A percentile compares a stretch with the other conserved stretches of the same genome.
Evolutionary conservation across 2,113 vertebrate species (phyloP).

Genomic region (Hypomesus transpacificus): DNA sequence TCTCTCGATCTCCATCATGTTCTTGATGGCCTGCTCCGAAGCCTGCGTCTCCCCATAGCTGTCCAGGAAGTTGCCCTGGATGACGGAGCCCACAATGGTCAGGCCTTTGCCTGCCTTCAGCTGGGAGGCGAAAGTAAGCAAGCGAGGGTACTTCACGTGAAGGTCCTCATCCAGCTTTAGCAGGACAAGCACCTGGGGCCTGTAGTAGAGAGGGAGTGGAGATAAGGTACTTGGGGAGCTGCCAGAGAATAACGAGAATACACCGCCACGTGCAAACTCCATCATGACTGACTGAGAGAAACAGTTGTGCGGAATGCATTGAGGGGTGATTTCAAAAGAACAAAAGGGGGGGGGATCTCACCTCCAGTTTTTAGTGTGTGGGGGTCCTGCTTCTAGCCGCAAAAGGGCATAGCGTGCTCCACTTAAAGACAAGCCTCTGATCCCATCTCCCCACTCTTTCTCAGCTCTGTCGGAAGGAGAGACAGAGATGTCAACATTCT

Average conservation of each 20-base stretch:
- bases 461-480: slow-evolving; percentile 73
- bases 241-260: not conserved
- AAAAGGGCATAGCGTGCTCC: slow-evolving; percentile 90
- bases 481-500: not conserved
- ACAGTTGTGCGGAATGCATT: not conserved
- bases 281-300: not conserved
- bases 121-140: slow-evolving; percentile 96
- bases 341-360: slow-evolving; percentile 43
- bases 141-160: slow-evolving; percentile 92
- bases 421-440: slow-evolving; percentile 93
- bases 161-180: slow-evolving; percentile 96
- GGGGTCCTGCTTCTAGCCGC: slow-evolving; percentile 90
- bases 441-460: slow-evolving; percentile 98
- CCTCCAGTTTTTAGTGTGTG: slow-evolving; percentile 99
- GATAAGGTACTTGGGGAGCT: not conserved
- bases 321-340: not conserved
- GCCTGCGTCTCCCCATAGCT: slow-evolving; percentile 94
- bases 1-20: slow-evolving; percentile 98
- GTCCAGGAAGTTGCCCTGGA: slow-evolving; percentile 95
- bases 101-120: slow-evolving; percentile 96
- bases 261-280: not conserved
- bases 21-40: slow-evolving; percentile 97
- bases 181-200: slow-evolving; percentile 92
- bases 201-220: slow-evolving; percentile 44
- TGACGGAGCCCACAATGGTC: slow-evolving; percentile 92